phyloP scores from a whole-genome alignment of 2,113 vertebrate genomes.

The Platichthys stellatus region DNA sequence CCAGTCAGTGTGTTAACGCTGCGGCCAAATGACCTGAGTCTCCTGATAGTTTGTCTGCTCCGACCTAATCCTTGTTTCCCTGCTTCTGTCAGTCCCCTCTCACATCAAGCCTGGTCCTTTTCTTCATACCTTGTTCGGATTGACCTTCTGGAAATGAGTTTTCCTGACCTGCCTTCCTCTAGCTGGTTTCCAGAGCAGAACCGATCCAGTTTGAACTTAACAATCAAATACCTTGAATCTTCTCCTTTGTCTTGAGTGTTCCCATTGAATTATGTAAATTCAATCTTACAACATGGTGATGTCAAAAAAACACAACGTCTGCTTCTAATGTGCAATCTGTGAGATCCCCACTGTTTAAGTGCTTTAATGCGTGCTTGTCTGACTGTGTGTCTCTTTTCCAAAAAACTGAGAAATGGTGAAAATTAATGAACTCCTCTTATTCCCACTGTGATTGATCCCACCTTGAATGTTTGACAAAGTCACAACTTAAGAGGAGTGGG shows the following conservation, averaged over 20 bases:
- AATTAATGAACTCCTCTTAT: conserved; percentile 16
- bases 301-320: conserved; percentile 2
- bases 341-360: conserved; percentile 1
- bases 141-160: neutral
- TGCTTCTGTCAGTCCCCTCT: neutral
- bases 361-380: conserved; percentile 3
- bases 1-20: neutral
- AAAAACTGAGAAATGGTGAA: conserved; percentile 2
- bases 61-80: neutral
- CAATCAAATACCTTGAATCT: too few relatives aligned
- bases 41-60: neutral
- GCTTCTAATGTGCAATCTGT: neutral
- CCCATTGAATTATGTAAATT: conserved; percentile 4
- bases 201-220: too few relatives aligned
- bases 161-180: neutral
- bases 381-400: neutral
- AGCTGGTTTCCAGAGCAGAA: too few relatives aligned
- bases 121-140: neutral
- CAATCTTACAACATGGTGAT: neutral
- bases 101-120: neutral
- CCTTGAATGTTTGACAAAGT: conserved; percentile 33
- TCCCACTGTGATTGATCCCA: conserved; percentile 17
- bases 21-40: neutral
- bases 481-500: conserved; percentile 2
- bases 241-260: too few relatives aligned